phyloP scores from a whole-genome alignment of 2,113 vertebrate genomes.

The Fulmarus glacialis region DNA sequence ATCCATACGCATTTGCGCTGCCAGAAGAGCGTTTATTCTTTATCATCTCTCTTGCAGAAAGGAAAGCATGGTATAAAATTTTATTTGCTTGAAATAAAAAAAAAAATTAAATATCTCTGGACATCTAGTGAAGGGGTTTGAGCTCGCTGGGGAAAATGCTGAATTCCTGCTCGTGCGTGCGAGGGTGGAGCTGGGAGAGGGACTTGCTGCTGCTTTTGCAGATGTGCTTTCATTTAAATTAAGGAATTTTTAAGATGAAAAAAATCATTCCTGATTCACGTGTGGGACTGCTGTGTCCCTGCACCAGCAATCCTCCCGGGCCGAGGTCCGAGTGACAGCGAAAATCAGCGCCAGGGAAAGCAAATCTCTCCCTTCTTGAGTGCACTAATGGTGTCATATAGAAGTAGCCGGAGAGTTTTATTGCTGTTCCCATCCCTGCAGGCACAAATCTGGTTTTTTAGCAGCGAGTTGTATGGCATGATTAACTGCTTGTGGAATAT shows the following conservation, averaged over 20 bases:
- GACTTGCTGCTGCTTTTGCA: background rate
- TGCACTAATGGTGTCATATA: fast-evolving
- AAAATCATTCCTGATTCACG: fast-evolving
- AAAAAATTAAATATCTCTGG: background rate
- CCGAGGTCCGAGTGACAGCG: fast-evolving
- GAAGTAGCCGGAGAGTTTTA: background rate
- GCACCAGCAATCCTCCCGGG: background rate
- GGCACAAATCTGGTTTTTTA: background rate
- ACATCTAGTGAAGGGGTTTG: background rate
- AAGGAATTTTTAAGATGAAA: background rate
- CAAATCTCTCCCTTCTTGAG: background rate
- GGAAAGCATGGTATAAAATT: background rate
- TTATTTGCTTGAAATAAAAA: background rate
- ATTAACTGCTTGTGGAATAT: fast-evolving
- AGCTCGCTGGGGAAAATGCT: background rate
- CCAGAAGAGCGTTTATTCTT: background rate
- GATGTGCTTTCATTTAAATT: background rate
- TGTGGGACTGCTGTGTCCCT: background rate
- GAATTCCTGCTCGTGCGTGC: fast-evolving
- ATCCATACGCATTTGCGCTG: fast-evolving
- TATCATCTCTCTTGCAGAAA: background rate
- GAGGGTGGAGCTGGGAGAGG: background rate
- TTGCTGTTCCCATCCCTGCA: background rate
- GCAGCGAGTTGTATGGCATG: background rate
- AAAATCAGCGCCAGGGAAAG: fast-evolving